These are phyloP conservation scores for Drosophila parabipectinata DNA, from an alignment of 1,140 invertebrate genomes.

Conservation along the genomic window DNA sequence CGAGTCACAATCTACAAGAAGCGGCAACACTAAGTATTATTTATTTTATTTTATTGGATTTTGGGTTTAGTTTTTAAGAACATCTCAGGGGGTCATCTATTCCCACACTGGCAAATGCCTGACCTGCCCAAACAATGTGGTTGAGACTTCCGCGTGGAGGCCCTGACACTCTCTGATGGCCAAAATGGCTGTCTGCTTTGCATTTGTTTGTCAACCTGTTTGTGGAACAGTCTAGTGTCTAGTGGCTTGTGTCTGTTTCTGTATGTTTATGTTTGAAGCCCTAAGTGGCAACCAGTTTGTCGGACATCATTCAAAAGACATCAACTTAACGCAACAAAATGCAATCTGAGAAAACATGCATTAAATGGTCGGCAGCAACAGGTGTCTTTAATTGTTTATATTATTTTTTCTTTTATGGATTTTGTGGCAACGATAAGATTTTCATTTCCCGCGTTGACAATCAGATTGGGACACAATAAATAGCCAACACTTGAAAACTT, in stretches of 20 bases:
- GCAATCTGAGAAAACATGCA: neutral
- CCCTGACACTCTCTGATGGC: slow-evolving; percentile 13
- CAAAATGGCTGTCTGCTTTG: neutral
- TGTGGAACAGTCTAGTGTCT: neutral
- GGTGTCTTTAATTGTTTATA: neutral
- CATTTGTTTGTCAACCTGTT: slow-evolving; percentile 17
- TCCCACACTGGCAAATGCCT: neutral
- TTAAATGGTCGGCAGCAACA: neutral
- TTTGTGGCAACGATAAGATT: slow-evolving; percentile 24
- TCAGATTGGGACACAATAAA: slow-evolving; percentile 26
- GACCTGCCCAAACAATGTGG: slow-evolving; percentile 28
- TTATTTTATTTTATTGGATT: neutral
- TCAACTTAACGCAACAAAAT: neutral
- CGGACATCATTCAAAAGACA: no score
- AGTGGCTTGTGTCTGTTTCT: neutral
- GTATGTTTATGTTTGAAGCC: slow-evolving; percentile 8
- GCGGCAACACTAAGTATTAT: slow-evolving; percentile 13
- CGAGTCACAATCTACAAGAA: slow-evolving; percentile 6
- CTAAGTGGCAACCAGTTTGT: slow-evolving; percentile 5
- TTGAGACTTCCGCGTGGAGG: slow-evolving; percentile 37
- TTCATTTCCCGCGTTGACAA: slow-evolving; percentile 41
- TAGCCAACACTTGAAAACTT: slow-evolving; percentile 22
- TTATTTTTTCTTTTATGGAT: slow-evolving; percentile 3
- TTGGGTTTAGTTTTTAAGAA: neutral
- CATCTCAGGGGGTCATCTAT: no score